Conservation (phyloP, 2,113 vertebrate species). For the Myrmophylax atrothorax region DNA sequence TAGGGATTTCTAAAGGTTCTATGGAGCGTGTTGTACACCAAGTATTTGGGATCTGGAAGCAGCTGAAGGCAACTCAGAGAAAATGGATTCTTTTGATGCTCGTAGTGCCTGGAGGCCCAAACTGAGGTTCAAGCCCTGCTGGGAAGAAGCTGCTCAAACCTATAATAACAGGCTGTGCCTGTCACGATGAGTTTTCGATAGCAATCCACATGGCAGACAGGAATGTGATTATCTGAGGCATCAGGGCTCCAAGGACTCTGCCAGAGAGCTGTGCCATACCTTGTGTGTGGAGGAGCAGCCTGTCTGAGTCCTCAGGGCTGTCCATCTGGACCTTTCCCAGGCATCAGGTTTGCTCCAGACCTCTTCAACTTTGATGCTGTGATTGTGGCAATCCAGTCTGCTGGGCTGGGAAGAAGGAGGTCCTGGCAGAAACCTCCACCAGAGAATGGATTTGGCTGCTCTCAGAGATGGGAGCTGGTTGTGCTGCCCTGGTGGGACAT, state of each 20-base stretch:
- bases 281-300: neutral
- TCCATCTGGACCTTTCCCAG: neutral
- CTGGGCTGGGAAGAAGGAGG: neutral
- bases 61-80: neutral
- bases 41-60: neutral
- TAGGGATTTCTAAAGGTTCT: neutral
- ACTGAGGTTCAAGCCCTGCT: slow-evolving; percentile 1
- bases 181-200: neutral
- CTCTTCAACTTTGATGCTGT: neutral
- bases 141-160: slow-evolving; percentile 58
- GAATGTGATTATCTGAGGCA: neutral
- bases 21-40: neutral
- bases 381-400: neutral
- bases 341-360: neutral
- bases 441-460: neutral
- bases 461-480: neutral
- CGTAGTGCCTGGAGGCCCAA: neutral
- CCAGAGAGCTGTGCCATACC: neutral
- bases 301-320: neutral
- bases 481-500: neutral
- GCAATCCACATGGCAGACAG: neutral
- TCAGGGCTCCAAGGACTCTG: neutral
- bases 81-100: neutral
- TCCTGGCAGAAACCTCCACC: neutral
- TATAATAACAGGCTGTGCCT: slow-evolving; percentile 39